These are phyloP conservation scores for Ips typographus DNA, from an alignment of 1,140 invertebrate species.

Conservation along the genomic window DNA sequence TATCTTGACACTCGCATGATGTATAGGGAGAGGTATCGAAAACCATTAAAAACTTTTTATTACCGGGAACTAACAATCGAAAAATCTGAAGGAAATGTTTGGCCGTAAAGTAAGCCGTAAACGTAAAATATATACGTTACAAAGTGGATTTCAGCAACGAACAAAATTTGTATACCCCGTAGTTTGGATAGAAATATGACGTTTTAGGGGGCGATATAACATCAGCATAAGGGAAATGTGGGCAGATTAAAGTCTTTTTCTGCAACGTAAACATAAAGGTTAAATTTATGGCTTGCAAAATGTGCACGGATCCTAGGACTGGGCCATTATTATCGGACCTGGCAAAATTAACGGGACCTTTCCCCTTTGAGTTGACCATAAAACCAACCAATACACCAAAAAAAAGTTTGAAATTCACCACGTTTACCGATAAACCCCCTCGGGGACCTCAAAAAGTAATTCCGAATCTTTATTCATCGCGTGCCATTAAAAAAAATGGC, in stretches of 20 bases:
- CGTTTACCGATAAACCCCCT: too few species aligned
- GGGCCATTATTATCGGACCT: conserved; percentile 15
- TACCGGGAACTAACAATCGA: conserved; percentile 4
- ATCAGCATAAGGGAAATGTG: conserved; percentile 33
- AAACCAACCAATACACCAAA: too few species aligned
- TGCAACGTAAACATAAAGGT: conserved; percentile 32
- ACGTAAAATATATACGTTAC: conserved; percentile 18
- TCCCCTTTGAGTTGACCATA: too few species aligned
- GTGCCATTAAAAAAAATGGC: conserved; percentile 24
- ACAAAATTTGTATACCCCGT: conserved; percentile 28
- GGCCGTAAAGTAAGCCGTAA: conserved; percentile 13
- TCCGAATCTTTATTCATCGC: conserved; percentile 25
- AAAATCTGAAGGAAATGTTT: conserved; percentile 15
- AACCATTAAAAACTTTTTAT: conserved; percentile 13
- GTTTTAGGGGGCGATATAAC: conserved; percentile 21
- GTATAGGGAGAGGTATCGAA: not conserved
- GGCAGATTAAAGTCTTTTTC: conserved; percentile 30
- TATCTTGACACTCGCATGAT: too few species aligned
- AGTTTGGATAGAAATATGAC: conserved; percentile 27
- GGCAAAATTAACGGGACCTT: conserved; percentile 2
- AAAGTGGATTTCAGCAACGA: conserved; percentile 21
- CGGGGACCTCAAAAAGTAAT: not conserved
- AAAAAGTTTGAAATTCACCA: too few species aligned
- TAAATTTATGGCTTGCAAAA: conserved; percentile 27
- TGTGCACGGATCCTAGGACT: conserved; percentile 13